Base-by-base conservation (phyloP, 2,113 vertebrate species). In the Macroglossus sobrinus region DNA sequence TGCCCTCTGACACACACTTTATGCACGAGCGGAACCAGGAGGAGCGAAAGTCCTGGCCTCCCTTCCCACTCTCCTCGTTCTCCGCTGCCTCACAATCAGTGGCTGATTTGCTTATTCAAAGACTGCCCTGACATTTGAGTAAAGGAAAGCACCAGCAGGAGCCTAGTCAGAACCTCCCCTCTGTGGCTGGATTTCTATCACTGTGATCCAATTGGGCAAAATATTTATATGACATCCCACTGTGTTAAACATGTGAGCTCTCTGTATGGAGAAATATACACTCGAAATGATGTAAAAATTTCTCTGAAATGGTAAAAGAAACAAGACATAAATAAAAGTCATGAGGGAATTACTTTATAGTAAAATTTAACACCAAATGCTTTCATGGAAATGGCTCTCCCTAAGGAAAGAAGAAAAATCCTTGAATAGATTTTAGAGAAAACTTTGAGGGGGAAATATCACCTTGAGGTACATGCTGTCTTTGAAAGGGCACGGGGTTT, bases 191-290 rank as follows among this genome's bases (percentile, higher is more conserved):
- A 80, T 63, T 59, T 53, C 38, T 18, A 26, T 75, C 40, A 35
- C 21, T 57, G 3, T 30, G 72, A 90, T n/a, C 19, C n/a, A 24
- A 33, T 11, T 80, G 47, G 59, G 53, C 98, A 99, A 99, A 99
- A 99, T 99, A 99, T 99, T 99, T 99, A 99, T 99, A 99, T 99
- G 99, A 99, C 98, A 92, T 99, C 98, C 98, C 98, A 98, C 98
- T 98, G 98, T 99, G 99, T 99, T 99, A 18, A 99, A 99, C 99
- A 99, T 98, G 98, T 98, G 98, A 98, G 61, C 92, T 98, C 98
- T 98, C 99, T 99, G 99, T 99, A 99, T 99, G 99, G 99, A 99
- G 98, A 99, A 99, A 99, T 99, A 98, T 99, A 99, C 99, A 99
- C 99, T 99, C 99, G 99, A 99, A 99, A 99, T 98, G 98, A 99